Conservation (phyloP, 2,797 vertebrate genomes). For the Ceryle rudis region DNA sequence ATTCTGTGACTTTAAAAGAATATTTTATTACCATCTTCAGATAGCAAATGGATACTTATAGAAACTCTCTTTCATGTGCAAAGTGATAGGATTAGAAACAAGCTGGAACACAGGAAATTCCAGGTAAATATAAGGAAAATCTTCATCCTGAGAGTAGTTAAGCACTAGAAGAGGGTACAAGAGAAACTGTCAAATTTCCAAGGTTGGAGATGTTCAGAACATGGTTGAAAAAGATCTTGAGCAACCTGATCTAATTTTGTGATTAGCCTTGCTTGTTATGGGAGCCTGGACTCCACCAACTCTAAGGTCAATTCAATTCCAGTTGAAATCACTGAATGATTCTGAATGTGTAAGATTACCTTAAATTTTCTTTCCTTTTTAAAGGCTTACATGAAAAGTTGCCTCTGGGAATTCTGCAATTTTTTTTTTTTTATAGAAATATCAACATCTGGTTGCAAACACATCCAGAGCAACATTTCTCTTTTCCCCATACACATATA, state of each 20-base stretch:
- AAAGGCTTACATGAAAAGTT: background rate
- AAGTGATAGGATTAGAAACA: background rate
- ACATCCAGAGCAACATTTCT: background rate
- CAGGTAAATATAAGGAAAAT: background rate
- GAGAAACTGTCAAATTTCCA: background rate
- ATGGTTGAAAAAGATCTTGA: background rate
- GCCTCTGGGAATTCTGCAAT: background rate
- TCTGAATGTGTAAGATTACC: background rate
- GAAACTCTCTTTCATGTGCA: background rate
- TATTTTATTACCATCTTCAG: background rate
- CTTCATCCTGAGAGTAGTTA: background rate
- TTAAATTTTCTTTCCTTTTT: background rate
- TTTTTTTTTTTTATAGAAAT: background rate
- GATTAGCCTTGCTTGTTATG: background rate
- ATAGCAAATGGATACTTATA: background rate
- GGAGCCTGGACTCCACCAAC: background rate
- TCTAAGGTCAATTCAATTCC: background rate
- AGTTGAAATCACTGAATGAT: background rate
- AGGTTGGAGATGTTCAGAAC: background rate
- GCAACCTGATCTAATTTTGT: background rate
- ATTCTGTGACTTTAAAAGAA: background rate
- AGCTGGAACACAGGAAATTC: background rate
- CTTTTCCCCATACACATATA: background rate
- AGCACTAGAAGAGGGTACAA: background rate
- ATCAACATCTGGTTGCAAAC: background rate